phyloP scores from a whole-genome alignment of 2,797 vertebrate genomes.

The Tiaroga cobitis region DNA sequence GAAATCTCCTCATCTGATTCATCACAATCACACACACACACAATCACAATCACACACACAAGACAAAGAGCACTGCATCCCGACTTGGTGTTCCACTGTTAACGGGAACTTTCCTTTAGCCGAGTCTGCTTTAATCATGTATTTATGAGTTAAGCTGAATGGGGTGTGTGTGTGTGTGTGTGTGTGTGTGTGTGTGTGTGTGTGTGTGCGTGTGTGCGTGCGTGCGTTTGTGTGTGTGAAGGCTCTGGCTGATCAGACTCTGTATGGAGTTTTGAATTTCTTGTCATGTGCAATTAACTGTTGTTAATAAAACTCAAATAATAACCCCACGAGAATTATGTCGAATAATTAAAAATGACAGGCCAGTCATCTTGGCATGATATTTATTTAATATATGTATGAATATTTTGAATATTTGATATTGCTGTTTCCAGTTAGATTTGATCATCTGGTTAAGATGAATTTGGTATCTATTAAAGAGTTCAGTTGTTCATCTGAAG shows the following conservation, averaged over 20 bases:
- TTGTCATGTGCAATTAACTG: slow-evolving; percentile 62
- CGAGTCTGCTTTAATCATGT: background rate
- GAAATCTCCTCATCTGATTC: slow-evolving; percentile 37
- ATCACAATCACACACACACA: slow-evolving; percentile 37
- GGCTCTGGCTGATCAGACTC: slow-evolving; percentile 26
- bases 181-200: no score
- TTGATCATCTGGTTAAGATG: background rate
- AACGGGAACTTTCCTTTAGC: background rate
- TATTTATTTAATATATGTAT: slow-evolving; percentile 54
- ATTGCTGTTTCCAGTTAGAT: background rate
- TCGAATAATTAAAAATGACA: slow-evolving; percentile 60
- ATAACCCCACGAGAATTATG: slow-evolving; percentile 54
- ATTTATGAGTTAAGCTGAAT: slow-evolving; percentile 11
- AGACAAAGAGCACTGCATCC: background rate
- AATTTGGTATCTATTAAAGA: background rate
- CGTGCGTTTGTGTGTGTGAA: no score
- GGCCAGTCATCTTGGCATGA: slow-evolving; percentile 47
- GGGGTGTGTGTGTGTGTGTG: no score
- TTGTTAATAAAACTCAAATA: slow-evolving; percentile 58
- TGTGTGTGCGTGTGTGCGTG: no score
- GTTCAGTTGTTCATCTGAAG: background rate
- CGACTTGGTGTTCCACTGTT: background rate
- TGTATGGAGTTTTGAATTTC: slow-evolving; percentile 50
- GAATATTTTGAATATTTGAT: slow-evolving; percentile 8
- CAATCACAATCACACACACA: no score